A percentile compares a stretch with the other conserved stretches of the same genome.
Conservation (phyloP, 2,888 invertebrate species). For the Parapristionchus giblindavisi region DNA sequence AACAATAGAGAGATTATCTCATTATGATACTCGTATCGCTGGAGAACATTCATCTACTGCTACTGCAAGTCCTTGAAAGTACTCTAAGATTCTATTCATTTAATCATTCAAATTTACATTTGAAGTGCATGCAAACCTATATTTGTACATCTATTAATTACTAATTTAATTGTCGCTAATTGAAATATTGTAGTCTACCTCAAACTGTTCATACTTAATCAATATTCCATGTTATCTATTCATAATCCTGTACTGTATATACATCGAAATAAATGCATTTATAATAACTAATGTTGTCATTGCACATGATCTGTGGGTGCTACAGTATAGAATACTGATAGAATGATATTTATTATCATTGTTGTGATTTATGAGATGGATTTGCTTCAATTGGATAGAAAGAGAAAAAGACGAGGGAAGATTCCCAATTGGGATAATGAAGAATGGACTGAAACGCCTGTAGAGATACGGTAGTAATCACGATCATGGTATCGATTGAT, state of each 20-base stretch:
- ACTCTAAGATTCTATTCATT: too few species aligned
- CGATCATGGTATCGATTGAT: background rate
- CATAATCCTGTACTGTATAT: too few species aligned
- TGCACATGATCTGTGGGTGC: background rate
- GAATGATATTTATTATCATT: background rate
- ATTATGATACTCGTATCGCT: constrained; percentile 22
- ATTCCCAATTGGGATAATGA: constrained; percentile 13
- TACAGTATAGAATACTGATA: constrained; percentile 6
- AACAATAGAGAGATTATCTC: constrained; percentile 47
- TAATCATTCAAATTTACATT: too few species aligned
- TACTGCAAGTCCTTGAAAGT: background rate
- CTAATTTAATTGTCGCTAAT: too few species aligned
- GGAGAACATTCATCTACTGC: constrained; percentile 6
- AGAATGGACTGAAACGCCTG: constrained; percentile 12
- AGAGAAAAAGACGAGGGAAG: constrained; percentile 7
- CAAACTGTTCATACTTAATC: too few species aligned
- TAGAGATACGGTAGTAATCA: background rate
- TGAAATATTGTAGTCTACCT: too few species aligned
- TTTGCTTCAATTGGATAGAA: constrained; percentile 24
- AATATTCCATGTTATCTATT: too few species aligned
- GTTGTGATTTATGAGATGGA: constrained; percentile 30
- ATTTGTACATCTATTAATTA: too few species aligned
- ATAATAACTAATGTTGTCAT: background rate
- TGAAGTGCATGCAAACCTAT: too few species aligned
- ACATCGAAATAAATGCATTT: constrained; percentile 8